Conservation (phyloP, 2,113 vertebrate species). For the Tor tambroides region DNA sequence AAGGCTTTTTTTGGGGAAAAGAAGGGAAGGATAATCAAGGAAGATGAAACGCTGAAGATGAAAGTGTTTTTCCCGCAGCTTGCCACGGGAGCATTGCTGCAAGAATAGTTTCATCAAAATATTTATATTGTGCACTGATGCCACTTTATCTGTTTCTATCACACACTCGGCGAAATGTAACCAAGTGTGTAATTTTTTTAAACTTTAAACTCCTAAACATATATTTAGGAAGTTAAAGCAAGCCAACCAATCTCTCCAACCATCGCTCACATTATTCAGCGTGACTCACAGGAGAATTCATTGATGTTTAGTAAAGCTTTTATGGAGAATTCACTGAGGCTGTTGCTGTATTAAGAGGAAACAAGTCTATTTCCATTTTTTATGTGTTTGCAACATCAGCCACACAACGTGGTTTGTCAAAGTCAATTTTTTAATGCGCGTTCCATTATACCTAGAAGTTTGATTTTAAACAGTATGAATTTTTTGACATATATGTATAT, state of each 20-base stretch:
- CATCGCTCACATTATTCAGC: background rate
- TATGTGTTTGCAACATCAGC: background rate
- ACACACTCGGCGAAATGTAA: background rate
- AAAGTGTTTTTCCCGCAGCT: constrained; percentile 22
- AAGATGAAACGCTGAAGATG: constrained; percentile 44
- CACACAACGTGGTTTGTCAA: background rate
- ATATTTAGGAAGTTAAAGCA: background rate
- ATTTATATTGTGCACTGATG: constrained; percentile 26
- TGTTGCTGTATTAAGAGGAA: background rate
- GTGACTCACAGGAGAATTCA: background rate
- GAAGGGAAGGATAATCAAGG: constrained; percentile 30
- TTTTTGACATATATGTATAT: too few relatives aligned
- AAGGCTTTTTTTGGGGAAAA: constrained; percentile 23
- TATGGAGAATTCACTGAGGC: background rate
- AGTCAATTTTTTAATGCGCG: too few relatives aligned
- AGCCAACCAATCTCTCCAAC: background rate
- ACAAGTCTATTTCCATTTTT: background rate
- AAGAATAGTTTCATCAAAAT: constrained; percentile 30
- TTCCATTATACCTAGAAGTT: too few relatives aligned
- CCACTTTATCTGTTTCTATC: constrained; percentile 28
- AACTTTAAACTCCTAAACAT: background rate
- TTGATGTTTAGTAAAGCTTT: background rate
- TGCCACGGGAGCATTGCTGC: constrained; percentile 7
- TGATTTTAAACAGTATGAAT: too few relatives aligned
- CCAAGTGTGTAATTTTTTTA: background rate